Percentiles rank a stretch among this genome's conserved stretches.
phyloP scores from a whole-genome alignment of 2,888 invertebrate genomes.

The Lithophane leautieri region DNA sequence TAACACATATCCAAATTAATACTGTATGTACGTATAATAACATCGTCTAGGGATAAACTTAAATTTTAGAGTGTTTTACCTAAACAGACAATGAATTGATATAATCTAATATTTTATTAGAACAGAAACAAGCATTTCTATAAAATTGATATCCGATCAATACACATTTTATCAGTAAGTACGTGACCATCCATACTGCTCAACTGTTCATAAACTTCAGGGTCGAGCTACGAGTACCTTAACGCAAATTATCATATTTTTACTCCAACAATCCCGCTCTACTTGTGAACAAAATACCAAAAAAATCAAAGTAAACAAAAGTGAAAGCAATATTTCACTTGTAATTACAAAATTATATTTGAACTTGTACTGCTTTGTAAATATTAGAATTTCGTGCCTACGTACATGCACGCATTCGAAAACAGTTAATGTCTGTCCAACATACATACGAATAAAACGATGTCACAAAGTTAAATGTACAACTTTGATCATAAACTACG shows the following conservation, averaged over 20 bases:
- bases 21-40: too few species aligned
- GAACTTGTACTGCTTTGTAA: conserved; percentile 34
- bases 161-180: conserved; percentile 22
- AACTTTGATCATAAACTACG: conserved; percentile 49
- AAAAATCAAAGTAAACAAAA: background rate
- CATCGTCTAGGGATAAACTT: background rate
- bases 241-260: conserved; percentile 40
- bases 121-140: conserved; percentile 15
- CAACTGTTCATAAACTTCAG: conserved; percentile 24
- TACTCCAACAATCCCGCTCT: background rate
- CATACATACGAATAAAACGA: conserved; percentile 42
- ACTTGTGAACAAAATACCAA: conserved; percentile 15
- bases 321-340: conserved; percentile 3
- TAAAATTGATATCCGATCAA: conserved; percentile 24
- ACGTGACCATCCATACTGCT: conserved; percentile 31
- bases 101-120: background rate
- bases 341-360: conserved; percentile 36
- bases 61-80: too few species aligned
- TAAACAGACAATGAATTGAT: too few species aligned
- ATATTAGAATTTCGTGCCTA: conserved; percentile 41
- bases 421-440: conserved; percentile 47
- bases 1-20: background rate
- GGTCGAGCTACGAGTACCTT: conserved; percentile 4
- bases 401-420: conserved; percentile 30
- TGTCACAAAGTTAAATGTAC: conserved; percentile 51